Conservation (phyloP, 2,113 vertebrate genomes). For the Camarhynchus parvulus region DNA sequence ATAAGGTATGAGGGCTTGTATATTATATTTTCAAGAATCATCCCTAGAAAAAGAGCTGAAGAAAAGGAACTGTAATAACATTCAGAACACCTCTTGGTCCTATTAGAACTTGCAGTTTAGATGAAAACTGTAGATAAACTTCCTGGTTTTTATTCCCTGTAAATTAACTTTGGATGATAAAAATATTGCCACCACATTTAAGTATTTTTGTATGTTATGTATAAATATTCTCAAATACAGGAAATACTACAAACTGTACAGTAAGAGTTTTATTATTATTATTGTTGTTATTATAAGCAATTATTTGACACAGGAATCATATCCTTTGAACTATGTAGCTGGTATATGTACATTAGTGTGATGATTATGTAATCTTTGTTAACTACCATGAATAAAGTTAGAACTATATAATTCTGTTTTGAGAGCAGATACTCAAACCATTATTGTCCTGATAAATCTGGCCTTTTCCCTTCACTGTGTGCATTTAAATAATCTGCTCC, state of each 20-base stretch:
- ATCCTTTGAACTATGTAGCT: slow-evolving; percentile 80
- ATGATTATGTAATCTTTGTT: slow-evolving; percentile 12
- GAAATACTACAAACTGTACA: slow-evolving; percentile 56
- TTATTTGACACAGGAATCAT: slow-evolving; percentile 81
- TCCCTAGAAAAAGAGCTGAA: neutral
- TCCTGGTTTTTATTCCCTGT: slow-evolving; percentile 21
- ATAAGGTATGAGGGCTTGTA: slow-evolving; percentile 10
- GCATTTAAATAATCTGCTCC: neutral
- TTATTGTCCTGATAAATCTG: neutral
- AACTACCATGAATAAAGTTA: slow-evolving; percentile 1
- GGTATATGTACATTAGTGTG: slow-evolving; percentile 53
- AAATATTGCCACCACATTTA: slow-evolving; percentile 49
- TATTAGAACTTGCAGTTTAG: slow-evolving; percentile 21
- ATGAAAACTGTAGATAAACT: slow-evolving; percentile 46
- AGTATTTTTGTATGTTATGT: slow-evolving; percentile 64
- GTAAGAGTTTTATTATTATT: slow-evolving; percentile 57
- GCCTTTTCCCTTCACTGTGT: neutral
- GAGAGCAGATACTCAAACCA: neutral
- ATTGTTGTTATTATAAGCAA: neutral
- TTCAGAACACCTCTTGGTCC: neutral
- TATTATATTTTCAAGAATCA: slow-evolving; percentile 44
- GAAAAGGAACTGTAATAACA: neutral
- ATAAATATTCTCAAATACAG: slow-evolving; percentile 55
- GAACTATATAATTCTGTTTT: neutral
- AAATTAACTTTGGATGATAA: slow-evolving; percentile 50